Evolutionary conservation across 2,888 invertebrate species (phyloP).

Genomic region (Zonitis immaculata): DNA sequence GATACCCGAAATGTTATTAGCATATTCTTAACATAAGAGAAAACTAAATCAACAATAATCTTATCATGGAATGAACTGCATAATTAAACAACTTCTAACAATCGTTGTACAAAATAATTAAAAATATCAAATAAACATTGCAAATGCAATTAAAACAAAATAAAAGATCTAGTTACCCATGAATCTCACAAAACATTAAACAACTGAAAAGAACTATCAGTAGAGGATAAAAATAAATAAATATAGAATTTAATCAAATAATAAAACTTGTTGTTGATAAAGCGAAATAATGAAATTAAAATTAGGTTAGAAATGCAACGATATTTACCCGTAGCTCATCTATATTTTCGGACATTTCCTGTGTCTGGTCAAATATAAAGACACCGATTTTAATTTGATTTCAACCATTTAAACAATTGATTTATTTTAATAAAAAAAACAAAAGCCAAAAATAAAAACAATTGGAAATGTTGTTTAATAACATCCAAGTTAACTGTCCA

Average conservation of each 20-base stretch:
- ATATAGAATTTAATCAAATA: not conserved
- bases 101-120: not conserved
- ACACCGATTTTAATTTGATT: constrained; percentile 23
- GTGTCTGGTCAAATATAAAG: constrained; percentile 23
- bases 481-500: constrained; percentile 16
- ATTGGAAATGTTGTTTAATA: not conserved
- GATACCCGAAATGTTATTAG: constrained; percentile 72
- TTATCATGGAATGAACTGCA: not conserved
- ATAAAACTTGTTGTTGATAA: constrained; percentile 7
- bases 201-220: not conserved
- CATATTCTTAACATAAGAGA: constrained; percentile 43
- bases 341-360: constrained; percentile 48
- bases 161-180: not conserved
- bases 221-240: not conserved
- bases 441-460: not conserved
- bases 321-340: constrained; percentile 45
- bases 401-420: constrained; percentile 30
- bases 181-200: not conserved
- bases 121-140: too few species aligned
- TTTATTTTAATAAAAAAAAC: constrained; percentile 1
- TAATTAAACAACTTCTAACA: not conserved
- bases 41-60: not conserved
- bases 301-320: not conserved
- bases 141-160: too few species aligned
- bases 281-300: not conserved